phyloP scores from a whole-genome alignment of 2,797 vertebrate species.

The Hyperoplus lanceolatus region DNA sequence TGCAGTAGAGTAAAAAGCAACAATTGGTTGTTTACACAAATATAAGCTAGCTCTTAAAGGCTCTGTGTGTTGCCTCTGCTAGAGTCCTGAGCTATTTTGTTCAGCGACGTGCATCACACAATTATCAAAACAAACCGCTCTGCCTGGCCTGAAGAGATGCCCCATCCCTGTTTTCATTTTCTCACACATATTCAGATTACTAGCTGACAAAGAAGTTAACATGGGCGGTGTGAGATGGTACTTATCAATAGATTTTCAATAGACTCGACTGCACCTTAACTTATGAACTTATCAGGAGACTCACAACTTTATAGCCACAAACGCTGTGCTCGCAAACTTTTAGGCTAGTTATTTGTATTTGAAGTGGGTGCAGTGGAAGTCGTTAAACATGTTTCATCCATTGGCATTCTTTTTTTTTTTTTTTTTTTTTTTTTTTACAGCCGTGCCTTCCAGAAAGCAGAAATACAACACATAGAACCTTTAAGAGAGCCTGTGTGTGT shows the following conservation, averaged over 20 bases:
- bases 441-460: slow-evolving; percentile 30
- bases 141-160: neutral
- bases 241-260: too few relatives aligned
- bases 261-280: too few relatives aligned
- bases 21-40: slow-evolving; percentile 1
- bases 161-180: neutral
- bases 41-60: slow-evolving; percentile 41
- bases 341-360: neutral
- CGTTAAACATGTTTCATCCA: neutral
- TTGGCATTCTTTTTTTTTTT: too few relatives aligned
- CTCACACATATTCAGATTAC: neutral
- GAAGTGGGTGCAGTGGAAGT: neutral
- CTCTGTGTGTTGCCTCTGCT: slow-evolving; percentile 60
- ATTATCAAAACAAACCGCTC: neutral
- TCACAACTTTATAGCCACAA: neutral
- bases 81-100: neutral
- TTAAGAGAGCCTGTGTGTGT: slow-evolving; percentile 39
- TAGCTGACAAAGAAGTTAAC: too few relatives aligned
- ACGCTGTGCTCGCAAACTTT: too few relatives aligned
- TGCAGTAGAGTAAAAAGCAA: slow-evolving; percentile 7
- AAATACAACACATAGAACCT: slow-evolving; percentile 62
- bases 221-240: too few relatives aligned
- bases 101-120: neutral
- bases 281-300: too few relatives aligned
- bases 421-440: neutral